These are phyloP conservation scores for Bemisia tabaci DNA, from an alignment of 1,140 invertebrate genomes.

Conservation along the genomic window DNA sequence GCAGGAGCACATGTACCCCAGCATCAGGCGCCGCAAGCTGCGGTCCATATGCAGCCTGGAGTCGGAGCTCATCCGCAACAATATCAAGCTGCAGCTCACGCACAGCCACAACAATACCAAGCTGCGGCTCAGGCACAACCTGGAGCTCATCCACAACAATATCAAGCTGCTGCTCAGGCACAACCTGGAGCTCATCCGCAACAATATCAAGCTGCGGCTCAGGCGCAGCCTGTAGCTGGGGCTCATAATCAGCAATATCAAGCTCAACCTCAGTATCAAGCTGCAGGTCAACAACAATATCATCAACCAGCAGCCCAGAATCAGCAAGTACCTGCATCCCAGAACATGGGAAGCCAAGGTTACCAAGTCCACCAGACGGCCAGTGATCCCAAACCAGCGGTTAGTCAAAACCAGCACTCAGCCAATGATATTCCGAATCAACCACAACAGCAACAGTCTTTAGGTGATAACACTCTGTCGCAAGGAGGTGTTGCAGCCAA, in stretches of 20 bases:
- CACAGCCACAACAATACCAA: neutral
- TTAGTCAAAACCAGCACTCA: neutral
- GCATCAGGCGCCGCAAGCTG: neutral
- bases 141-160: neutral
- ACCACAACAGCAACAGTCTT: neutral
- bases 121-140: neutral
- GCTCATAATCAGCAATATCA: neutral
- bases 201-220: neutral
- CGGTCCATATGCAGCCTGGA: neutral
- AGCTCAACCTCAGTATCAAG: neutral
- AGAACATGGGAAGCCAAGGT: neutral
- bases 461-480: neutral
- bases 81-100: neutral
- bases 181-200: neutral
- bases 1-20: neutral
- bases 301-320: neutral
- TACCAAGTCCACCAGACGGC: neutral
- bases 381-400: neutral
- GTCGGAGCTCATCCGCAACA: neutral
- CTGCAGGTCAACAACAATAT: neutral
- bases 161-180: neutral
- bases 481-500: neutral
- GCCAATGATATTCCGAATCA: neutral
- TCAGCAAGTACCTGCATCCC: neutral
- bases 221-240: neutral